Percentiles rank a stretch among this genome's conserved stretches.
These are phyloP conservation scores for Catagonus wagneri DNA, from an alignment of 2,113 vertebrate genomes.

Conservation along the genomic window DNA sequence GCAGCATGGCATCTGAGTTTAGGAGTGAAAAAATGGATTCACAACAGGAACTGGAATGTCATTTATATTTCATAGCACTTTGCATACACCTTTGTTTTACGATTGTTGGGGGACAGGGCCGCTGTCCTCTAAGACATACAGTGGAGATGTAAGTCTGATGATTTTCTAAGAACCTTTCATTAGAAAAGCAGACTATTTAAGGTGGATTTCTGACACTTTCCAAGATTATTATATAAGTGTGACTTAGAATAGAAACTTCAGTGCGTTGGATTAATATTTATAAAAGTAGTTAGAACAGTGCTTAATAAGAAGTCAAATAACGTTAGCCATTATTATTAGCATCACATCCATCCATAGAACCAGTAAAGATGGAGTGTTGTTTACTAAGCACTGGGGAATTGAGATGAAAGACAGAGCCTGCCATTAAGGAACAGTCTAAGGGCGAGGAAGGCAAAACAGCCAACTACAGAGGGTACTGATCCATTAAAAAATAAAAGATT, in stretches of 20 bases:
- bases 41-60: neutral
- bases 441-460: neutral
- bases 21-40: neutral
- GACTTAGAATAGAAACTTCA: neutral
- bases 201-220: neutral
- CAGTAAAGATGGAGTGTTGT: neutral
- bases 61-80: neutral
- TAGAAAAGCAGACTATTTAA: neutral
- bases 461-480: neutral
- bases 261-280: neutral
- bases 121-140: neutral
- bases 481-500: neutral
- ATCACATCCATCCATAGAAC: neutral
- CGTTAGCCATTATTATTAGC: neutral
- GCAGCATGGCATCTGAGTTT: neutral
- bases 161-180: neutral
- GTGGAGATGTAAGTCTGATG: neutral
- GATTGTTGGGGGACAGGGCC: neutral
- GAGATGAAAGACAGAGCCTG: neutral
- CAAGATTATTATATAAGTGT: neutral
- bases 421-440: neutral
- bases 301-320: conserved; percentile 1
- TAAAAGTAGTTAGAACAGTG: neutral
- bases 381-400: neutral
- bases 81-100: neutral